Base-by-base conservation (phyloP, 2,113 vertebrate genomes). In the Alaudala cheleensis region DNA sequence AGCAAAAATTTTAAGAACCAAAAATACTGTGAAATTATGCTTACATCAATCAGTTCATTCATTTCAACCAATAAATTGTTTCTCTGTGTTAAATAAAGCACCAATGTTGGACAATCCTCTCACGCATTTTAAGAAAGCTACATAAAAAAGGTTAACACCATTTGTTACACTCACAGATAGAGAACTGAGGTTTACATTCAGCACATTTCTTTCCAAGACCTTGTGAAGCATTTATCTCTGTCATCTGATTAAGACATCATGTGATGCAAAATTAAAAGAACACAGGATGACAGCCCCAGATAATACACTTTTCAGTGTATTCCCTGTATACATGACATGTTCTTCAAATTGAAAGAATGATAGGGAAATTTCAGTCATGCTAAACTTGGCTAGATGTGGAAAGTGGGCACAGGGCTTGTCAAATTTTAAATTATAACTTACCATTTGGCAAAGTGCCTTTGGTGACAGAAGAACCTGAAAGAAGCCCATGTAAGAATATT, bases 311-410 rank as follows among this genome's bases (percentile, higher is more conserved):
- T n/a, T 54, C 23, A 56, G 45, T 50, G 42, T 66, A 34, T 50
- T 34, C 39, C 37, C 62, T 69, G 57, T 24, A 45, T 21, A 33
- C 8, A 4, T 13, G 54, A 88, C 39, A 64, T 0, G 0, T 29
- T 90, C 67, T 86, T 57, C 54, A 39, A 14, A 65, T 2, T 61
- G 40, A 37, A 90, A 50, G 42, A 90, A 69, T 0, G 2, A 72
- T 13, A 10, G 15, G 17, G 9, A 81, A 69, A 18, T 45, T 91
- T 29, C 47, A 51, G 24, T 25, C 19, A 62, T 23, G 34, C 8
- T 82, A 51, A 62, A 62, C 22, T 44, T 39, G 11, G 16, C 29
- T 51, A 31, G 49, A 39, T 37, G 4, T 49, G n/a, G 64, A 34
- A 47, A 89, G 13, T 1, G 13, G n/a, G 25, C 44, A 90, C 17